Evolutionary conservation across 2,888 invertebrate genomes (phyloP).

Genomic region (Trichopoda pennipes): DNA sequence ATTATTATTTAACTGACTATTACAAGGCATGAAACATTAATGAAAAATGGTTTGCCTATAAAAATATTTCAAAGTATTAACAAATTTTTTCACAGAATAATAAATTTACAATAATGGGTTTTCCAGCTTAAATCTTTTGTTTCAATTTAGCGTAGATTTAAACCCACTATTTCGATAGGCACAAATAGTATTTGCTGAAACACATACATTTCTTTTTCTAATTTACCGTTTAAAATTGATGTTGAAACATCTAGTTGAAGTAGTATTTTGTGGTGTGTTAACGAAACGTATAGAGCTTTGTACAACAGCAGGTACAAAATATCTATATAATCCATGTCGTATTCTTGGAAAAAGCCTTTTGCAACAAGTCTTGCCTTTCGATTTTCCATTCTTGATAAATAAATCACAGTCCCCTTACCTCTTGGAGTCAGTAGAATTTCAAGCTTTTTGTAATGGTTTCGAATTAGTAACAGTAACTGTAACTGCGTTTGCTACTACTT

Average conservation of each 20-base stretch:
- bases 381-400: neutral
- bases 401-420: neutral
- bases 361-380: neutral
- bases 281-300: slow-evolving; percentile 46
- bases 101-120: no score
- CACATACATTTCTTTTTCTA: slow-evolving; percentile 18
- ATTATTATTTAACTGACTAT: no score
- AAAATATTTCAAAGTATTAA: no score
- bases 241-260: slow-evolving; percentile 56
- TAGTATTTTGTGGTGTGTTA: slow-evolving; percentile 32
- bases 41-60: no score
- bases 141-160: no score
- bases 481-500: neutral
- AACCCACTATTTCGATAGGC: neutral
- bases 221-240: slow-evolving; percentile 52
- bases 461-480: neutral
- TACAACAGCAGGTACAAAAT: slow-evolving; percentile 9
- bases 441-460: slow-evolving; percentile 2
- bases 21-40: no score
- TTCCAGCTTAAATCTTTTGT: no score
- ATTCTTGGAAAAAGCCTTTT: slow-evolving; percentile 8
- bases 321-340: neutral
- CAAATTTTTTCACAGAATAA: no score
- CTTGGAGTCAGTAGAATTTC: neutral
- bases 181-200: no score